A percentile compares a stretch with the other conserved stretches of the same genome.
Conservation (phyloP, 2,888 invertebrate species). For the Thymelicus acteon region DNA sequence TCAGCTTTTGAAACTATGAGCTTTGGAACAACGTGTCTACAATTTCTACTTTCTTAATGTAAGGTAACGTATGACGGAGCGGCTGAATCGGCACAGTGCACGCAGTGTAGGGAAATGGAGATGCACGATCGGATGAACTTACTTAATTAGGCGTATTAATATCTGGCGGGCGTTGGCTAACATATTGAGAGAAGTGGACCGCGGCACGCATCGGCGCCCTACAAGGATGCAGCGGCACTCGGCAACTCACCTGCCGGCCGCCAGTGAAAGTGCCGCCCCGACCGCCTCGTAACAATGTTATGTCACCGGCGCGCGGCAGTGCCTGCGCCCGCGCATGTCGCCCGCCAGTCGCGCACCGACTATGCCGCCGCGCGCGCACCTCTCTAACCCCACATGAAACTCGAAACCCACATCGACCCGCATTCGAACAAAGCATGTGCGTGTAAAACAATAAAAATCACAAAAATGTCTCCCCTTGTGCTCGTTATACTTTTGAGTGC, state of each 20-base stretch:
- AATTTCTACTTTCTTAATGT: too few relatives aligned
- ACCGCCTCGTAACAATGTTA: constrained; percentile 73
- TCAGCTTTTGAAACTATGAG: too few relatives aligned
- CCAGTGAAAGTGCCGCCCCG: constrained; percentile 78
- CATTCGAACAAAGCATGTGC: constrained; percentile 58
- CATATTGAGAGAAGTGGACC: constrained; percentile 46
- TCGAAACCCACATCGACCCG: constrained; percentile 19
- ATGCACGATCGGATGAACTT: constrained; percentile 2
- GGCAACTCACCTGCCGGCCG: constrained; percentile 52
- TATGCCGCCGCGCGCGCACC: constrained; percentile 75
- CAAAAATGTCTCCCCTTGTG: constrained; percentile 70
- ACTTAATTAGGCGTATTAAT: constrained; percentile 24
- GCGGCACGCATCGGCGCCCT: constrained; percentile 50
- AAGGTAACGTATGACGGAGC: too few relatives aligned
- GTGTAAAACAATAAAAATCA: constrained; percentile 53
- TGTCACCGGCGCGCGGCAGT: constrained; percentile 60
- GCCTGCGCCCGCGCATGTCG: constrained; percentile 10
- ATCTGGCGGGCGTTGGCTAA: constrained; percentile 26
- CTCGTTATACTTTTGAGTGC: constrained; percentile 65
- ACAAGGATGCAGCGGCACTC: constrained; percentile 50
- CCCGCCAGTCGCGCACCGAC: constrained; percentile 68
- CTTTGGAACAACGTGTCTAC: too few relatives aligned
- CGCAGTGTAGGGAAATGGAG: constrained; percentile 19
- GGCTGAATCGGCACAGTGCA: background rate
- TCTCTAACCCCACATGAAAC: constrained; percentile 44